Percentiles rank a stretch among this genome's conserved stretches.
Conservation (phyloP, 2,797 vertebrate genomes). For the Coreius guichenoti region DNA sequence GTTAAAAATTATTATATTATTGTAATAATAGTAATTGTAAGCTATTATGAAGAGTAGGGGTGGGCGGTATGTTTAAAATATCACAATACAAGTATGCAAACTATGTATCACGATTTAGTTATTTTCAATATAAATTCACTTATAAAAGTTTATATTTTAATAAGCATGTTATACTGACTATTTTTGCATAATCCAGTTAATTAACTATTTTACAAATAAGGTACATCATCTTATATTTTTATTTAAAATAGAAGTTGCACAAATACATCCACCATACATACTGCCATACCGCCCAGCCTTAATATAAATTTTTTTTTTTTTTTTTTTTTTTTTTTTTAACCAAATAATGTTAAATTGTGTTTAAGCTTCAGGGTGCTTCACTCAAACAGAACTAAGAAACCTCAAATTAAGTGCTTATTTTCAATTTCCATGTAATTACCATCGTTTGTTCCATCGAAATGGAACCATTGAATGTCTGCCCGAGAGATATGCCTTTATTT, state of each 20-base stretch:
- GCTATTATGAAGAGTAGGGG: not conserved
- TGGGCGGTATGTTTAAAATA: slow-evolving; percentile 8
- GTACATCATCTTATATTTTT: not conserved
- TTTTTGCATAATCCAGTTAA: not conserved
- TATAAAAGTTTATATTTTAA: not conserved
- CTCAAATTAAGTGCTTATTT: slow-evolving; percentile 67
- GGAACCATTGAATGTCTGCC: slow-evolving; percentile 56
- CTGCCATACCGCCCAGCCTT: not conserved
- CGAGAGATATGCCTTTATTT: slow-evolving; percentile 43
- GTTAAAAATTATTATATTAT: not conserved
- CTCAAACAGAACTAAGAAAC: slow-evolving; percentile 70
- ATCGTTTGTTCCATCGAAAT: slow-evolving; percentile 44
- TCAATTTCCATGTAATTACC: slow-evolving; percentile 67
- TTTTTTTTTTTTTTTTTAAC: not conserved
- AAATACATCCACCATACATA: not conserved
- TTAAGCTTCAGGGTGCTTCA: slow-evolving; percentile 71
- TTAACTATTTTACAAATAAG: not conserved
- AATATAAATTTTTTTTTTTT: not conserved
- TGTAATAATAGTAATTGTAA: not conserved
- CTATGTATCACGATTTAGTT: not conserved
- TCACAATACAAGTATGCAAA: not conserved
- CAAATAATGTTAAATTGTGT: slow-evolving; percentile 4
- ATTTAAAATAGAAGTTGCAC: not conserved
- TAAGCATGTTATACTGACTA: not conserved
- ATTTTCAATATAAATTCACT: not conserved